These are phyloP conservation scores for Andrena trimmerana DNA, from an alignment of 2,888 invertebrate species.

Conservation along the genomic window DNA sequence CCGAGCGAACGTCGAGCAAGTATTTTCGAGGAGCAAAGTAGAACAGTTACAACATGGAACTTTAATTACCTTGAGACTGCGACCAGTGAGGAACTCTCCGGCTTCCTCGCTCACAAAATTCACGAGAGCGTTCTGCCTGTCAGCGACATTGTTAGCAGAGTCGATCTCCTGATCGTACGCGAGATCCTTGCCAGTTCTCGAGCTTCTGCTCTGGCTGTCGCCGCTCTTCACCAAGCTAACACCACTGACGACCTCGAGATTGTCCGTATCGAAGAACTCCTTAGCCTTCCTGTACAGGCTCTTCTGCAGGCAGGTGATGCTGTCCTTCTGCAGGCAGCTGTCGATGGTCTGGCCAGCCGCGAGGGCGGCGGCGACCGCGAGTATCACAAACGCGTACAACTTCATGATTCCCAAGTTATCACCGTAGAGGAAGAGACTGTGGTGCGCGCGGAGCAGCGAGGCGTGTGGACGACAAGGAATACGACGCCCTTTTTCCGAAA, in stretches of 20 bases:
- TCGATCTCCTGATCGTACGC: slow-evolving; percentile 86
- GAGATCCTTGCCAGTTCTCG: slow-evolving; percentile 85
- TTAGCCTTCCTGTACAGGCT: slow-evolving; percentile 87
- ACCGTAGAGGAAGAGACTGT: slow-evolving; percentile 9
- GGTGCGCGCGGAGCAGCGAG: background rate
- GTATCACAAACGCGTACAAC: slow-evolving; percentile 73
- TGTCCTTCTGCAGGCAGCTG: slow-evolving; percentile 88
- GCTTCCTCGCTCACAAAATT: slow-evolving; percentile 87
- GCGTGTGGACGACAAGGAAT: background rate
- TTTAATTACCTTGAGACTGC: slow-evolving; percentile 83
- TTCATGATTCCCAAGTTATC: slow-evolving; percentile 68
- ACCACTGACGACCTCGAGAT: slow-evolving; percentile 87
- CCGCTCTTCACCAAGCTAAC: slow-evolving; percentile 85
- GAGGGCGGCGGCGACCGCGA: slow-evolving; percentile 69
- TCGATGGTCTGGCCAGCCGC: slow-evolving; percentile 84
- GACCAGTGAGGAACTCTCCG: slow-evolving; percentile 87
- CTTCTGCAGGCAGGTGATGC: slow-evolving; percentile 88
- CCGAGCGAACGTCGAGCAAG: background rate
- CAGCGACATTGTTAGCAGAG: slow-evolving; percentile 85
- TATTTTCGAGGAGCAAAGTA: too few relatives aligned
- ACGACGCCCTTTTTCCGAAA: slow-evolving; percentile 70
- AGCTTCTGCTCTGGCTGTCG: slow-evolving; percentile 79
- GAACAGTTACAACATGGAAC: background rate
- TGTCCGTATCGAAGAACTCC: slow-evolving; percentile 87
- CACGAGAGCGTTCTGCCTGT: slow-evolving; percentile 87